These are phyloP conservation scores for Ceratotherium simum DNA, from an alignment of 2,113 vertebrate genomes.

Conservation along the genomic window DNA sequence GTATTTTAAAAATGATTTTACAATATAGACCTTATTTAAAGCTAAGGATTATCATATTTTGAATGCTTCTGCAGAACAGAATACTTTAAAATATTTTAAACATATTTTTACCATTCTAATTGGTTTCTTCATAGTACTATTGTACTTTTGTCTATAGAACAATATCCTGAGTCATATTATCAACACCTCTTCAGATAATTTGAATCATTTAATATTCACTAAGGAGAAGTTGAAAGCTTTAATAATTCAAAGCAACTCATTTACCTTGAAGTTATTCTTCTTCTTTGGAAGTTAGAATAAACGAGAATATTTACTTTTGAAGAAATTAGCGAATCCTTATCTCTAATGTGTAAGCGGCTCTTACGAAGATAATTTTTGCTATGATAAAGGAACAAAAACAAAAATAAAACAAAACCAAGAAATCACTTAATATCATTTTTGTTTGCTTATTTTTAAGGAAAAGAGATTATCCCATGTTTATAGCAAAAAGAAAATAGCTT, in stretches of 20 bases:
- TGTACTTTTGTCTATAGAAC: constrained; percentile 20
- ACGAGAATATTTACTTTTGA: constrained; percentile 39
- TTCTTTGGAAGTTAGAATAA: constrained; percentile 50
- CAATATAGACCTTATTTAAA: not conserved
- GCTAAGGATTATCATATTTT: not conserved
- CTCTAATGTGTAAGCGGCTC: not conserved
- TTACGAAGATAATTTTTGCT: not conserved
- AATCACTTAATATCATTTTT: not conserved
- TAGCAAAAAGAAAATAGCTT: not conserved
- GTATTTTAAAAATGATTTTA: not conserved
- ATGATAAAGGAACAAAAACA: not conserved
- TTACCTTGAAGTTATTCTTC: constrained; percentile 45
- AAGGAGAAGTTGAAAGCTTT: constrained; percentile 53
- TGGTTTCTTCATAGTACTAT: not conserved
- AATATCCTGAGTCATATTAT: not conserved
- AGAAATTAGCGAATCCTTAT: constrained; percentile 38
- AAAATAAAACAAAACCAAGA: not conserved
- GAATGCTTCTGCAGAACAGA: not conserved
- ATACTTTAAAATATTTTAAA: not conserved
- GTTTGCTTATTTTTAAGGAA: not conserved
- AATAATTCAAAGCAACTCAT: constrained; percentile 66
- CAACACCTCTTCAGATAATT: constrained; percentile 11
- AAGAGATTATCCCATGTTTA: not conserved
- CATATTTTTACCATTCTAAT: constrained; percentile 26
- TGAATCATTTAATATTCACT: constrained; percentile 25